Evolutionary conservation across 2,797 vertebrate genomes (phyloP).

Genomic region (Girardinus metallicus): DNA sequence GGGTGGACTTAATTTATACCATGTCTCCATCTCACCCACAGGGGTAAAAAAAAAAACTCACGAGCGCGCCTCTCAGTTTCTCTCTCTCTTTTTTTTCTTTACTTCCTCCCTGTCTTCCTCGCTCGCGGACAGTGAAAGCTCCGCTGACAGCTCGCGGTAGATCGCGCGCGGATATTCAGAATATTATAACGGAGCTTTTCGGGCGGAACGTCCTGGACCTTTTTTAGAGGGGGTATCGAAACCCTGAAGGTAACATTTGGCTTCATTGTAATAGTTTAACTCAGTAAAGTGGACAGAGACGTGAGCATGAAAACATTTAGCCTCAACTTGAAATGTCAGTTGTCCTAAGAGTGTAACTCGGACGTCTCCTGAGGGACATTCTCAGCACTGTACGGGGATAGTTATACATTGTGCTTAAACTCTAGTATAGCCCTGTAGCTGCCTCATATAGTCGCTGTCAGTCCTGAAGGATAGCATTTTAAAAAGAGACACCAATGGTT

Average conservation of each 20-base stretch:
- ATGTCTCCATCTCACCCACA: neutral
- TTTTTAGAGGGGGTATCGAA: neutral
- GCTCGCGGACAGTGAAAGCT: slow-evolving; percentile 16
- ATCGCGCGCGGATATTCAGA: neutral
- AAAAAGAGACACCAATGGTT: slow-evolving; percentile 8
- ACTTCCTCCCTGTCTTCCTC: slow-evolving; percentile 20
- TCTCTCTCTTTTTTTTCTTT: neutral
- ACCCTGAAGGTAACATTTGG: neutral
- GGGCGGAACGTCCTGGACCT: slow-evolving; percentile 18
- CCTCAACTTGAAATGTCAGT: neutral
- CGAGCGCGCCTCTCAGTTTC: neutral
- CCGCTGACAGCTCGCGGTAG: slow-evolving; percentile 36
- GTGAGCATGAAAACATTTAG: slow-evolving; percentile 25
- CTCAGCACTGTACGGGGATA: neutral
- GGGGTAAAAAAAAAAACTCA: neutral
- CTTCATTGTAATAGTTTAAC: neutral
- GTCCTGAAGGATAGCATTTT: neutral
- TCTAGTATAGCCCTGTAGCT: neutral
- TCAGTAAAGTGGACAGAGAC: slow-evolving; percentile 3
- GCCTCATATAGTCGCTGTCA: slow-evolving; percentile 6
- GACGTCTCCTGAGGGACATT: neutral
- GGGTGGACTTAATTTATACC: neutral
- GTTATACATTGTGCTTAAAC: neutral
- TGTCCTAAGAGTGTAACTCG: neutral
- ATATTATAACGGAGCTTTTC: neutral